phyloP scores from a whole-genome alignment of 2,797 vertebrate species.

The Gambelia wislizenii region DNA sequence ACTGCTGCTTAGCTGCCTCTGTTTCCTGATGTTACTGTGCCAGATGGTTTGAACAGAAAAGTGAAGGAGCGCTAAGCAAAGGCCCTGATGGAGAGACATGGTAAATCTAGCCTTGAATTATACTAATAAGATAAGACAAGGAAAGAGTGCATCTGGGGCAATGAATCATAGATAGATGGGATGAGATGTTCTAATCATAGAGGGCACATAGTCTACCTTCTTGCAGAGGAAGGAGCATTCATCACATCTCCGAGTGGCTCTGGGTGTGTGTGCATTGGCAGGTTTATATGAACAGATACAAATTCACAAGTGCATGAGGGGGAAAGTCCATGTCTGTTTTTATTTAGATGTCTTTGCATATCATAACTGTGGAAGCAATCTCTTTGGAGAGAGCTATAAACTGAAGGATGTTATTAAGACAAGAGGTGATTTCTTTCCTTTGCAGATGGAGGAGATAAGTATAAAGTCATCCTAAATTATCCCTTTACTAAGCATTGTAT shows the following conservation, averaged over 20 bases:
- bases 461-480: background rate
- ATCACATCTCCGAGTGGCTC: background rate
- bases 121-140: slow-evolving; percentile 7
- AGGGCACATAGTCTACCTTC: background rate
- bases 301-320: background rate
- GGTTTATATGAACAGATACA: background rate
- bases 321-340: background rate
- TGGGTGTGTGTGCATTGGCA: background rate
- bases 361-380: background rate
- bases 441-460: background rate
- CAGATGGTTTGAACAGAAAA: background rate
- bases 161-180: background rate
- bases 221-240: background rate
- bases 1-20: background rate
- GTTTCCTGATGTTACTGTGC: background rate
- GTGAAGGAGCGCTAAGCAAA: background rate
- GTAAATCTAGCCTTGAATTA: background rate
- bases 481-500: background rate
- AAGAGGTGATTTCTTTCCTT: background rate
- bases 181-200: background rate
- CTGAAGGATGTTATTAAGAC: background rate
- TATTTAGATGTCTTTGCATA: background rate
- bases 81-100: background rate
- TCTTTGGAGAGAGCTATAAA: background rate
- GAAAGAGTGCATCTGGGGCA: background rate